phyloP scores from a whole-genome alignment of 2,113 vertebrate genomes.

The Craseonycteris thonglongyai region DNA sequence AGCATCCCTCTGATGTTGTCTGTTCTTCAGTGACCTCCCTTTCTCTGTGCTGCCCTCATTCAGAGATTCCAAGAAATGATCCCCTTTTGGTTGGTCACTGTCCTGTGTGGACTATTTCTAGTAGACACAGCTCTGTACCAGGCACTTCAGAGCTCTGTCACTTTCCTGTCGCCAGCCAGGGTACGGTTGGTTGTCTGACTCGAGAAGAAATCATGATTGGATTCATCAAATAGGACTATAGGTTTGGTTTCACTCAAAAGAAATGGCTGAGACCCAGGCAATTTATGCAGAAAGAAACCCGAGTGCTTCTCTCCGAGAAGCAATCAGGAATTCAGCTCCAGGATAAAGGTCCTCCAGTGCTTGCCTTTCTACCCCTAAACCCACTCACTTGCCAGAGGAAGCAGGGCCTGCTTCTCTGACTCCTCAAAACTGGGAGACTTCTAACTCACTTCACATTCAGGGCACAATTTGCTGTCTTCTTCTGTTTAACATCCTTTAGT shows the following conservation, averaged over 20 bases:
- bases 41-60: not conserved
- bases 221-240: not conserved
- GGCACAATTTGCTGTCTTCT: too few species aligned
- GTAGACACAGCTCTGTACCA: not conserved
- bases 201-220: not conserved
- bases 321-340: not conserved
- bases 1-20: not conserved
- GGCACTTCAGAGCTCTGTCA: not conserved
- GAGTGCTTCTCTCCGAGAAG: not conserved
- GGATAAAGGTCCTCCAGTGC: not conserved
- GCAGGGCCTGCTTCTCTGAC: not conserved
- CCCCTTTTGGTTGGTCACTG: not conserved
- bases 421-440: not conserved
- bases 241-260: not conserved
- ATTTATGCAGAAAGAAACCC: not conserved
- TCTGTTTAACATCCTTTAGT: not conserved
- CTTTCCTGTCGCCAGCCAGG: not conserved
- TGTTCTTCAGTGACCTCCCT: not conserved
- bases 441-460: fast-evolving
- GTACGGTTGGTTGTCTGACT: not conserved
- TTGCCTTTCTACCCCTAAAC: not conserved
- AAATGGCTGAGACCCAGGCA: not conserved
- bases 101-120: not conserved
- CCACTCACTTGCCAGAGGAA: not conserved
- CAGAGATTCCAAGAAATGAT: not conserved